These are phyloP conservation scores for Corythornis cristatus DNA, from an alignment of 2,113 vertebrate species.

Conservation along the genomic window DNA sequence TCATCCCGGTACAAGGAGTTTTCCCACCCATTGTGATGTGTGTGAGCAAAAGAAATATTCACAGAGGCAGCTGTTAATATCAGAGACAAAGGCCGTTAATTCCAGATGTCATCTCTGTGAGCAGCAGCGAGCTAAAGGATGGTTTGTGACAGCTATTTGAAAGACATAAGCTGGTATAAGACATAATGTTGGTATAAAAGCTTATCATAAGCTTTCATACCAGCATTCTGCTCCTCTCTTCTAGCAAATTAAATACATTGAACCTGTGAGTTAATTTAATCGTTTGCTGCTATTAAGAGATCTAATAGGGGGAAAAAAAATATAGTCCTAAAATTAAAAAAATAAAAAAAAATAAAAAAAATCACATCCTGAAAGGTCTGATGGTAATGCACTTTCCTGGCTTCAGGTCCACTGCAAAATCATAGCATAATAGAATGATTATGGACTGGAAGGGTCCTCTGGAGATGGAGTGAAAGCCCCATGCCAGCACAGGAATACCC, in stretches of 20 bases:
- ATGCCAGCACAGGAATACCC: no score
- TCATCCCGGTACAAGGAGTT: neutral
- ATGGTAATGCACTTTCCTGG: neutral
- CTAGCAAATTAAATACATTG: neutral
- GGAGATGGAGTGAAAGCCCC: no score
- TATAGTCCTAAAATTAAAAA: neutral
- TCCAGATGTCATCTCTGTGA: neutral
- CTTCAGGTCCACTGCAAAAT: neutral
- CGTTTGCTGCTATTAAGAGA: neutral
- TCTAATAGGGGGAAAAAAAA: neutral
- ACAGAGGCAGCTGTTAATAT: neutral
- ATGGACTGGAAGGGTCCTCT: no score
- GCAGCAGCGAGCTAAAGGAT: neutral
- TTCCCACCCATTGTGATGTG: fast-evolving
- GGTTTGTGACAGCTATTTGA: neutral
- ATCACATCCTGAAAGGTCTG: neutral
- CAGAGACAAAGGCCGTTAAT: neutral
- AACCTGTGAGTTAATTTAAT: neutral
- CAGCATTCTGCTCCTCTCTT: neutral
- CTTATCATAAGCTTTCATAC: neutral
- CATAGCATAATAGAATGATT: neutral
- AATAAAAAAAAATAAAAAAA: neutral
- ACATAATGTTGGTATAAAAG: no score
- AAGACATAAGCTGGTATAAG: neutral
- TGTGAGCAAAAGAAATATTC: fast-evolving